Conservation (phyloP, 2,888 invertebrate species). For the Trypoxylon attenuatum region DNA sequence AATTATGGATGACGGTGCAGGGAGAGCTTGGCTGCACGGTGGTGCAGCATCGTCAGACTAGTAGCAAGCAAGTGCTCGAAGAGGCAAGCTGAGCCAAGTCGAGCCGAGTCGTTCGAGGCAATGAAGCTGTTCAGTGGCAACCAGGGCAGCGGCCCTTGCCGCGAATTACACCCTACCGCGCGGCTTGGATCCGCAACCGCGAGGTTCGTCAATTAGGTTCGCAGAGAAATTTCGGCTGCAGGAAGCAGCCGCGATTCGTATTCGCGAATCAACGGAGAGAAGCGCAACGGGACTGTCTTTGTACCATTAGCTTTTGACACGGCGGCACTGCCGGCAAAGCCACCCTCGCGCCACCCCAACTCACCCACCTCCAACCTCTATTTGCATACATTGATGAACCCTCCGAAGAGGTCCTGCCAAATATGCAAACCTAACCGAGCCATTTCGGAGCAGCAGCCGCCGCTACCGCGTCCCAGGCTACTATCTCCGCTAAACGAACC, state of each 20-base stretch:
- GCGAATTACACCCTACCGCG: no score
- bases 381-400: constrained; percentile 62
- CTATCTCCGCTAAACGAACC: not conserved
- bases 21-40: not conserved
- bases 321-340: constrained; percentile 40
- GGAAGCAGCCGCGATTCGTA: not conserved
- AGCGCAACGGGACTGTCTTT: constrained; percentile 62
- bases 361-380: no score
- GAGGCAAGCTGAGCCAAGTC: not conserved
- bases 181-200: no score
- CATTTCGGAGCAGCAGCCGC: not conserved
- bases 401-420: not conserved
- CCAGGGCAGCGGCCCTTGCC: not conserved
- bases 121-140: not conserved
- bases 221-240: not conserved
- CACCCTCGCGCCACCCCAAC: no score
- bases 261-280: constrained; percentile 26
- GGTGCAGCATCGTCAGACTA: not conserved
- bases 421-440: not conserved
- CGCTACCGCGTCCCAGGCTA: not conserved
- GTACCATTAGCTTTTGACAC: constrained; percentile 72
- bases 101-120: not conserved
- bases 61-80: not conserved
- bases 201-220: constrained; percentile 18
- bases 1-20: not conserved